Evolutionary conservation across 2,797 vertebrate genomes (phyloP).

Genomic region (Pipistrellus nathusii): DNA sequence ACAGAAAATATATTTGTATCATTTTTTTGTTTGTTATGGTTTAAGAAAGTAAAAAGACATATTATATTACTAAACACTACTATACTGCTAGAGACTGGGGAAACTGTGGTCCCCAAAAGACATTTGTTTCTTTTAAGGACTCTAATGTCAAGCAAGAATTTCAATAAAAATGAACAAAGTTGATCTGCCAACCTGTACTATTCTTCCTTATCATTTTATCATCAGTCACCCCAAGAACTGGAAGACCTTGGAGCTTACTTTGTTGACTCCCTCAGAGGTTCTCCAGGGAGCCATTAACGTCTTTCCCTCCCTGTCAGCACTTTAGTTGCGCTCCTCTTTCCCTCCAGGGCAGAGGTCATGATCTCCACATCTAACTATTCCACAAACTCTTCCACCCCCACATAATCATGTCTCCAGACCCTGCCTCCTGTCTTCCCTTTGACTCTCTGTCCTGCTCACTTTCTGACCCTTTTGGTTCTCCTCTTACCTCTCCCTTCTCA

Average conservation of each 20-base stretch:
- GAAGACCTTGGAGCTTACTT: background rate
- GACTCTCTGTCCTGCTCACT: background rate
- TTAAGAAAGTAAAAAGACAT: background rate
- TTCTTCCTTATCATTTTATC: background rate
- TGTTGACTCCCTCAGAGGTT: background rate
- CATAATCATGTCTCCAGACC: background rate
- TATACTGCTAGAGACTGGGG: background rate
- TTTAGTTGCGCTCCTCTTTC: background rate
- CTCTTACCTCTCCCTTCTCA: background rate
- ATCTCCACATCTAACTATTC: background rate
- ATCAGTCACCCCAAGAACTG: no score
- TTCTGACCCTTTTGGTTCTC: background rate
- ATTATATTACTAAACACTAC: background rate
- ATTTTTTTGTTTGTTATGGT: background rate
- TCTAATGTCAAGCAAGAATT: background rate
- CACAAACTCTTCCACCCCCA: background rate
- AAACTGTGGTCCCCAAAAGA: slow-evolving; percentile 10
- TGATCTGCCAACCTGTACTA: background rate
- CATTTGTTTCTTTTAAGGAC: slow-evolving; percentile 12
- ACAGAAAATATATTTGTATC: background rate
- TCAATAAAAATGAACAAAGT: slow-evolving; percentile 14
- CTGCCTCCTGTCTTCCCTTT: background rate
- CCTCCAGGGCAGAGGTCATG: background rate
- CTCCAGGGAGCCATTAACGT: background rate
- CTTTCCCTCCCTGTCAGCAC: background rate